Evolutionary conservation across 2,797 vertebrate genomes (phyloP).

Genomic region (Pipistrellus pygmaeus): DNA sequence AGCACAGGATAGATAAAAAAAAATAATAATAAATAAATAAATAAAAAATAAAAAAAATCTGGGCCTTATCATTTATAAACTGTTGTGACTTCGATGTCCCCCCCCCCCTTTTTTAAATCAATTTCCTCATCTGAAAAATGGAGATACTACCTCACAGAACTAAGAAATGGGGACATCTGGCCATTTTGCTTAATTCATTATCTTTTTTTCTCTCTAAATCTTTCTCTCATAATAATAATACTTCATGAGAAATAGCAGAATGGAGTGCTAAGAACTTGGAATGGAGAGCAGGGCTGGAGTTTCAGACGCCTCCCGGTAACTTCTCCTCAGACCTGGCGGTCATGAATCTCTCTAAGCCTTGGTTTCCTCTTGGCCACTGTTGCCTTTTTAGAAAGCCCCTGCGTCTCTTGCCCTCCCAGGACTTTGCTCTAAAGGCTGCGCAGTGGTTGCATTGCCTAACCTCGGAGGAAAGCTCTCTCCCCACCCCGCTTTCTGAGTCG

Average conservation of each 20-base stretch:
- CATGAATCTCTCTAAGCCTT: not conserved
- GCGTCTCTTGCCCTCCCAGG: not conserved
- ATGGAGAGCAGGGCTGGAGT: not conserved
- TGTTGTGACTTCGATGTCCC: not conserved
- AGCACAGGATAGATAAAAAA: not conserved
- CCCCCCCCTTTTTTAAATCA: too few species aligned
- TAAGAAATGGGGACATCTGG: not conserved
- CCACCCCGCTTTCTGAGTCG: not conserved
- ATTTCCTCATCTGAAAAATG: not conserved
- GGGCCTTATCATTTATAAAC: not conserved
- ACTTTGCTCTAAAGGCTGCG: not conserved
- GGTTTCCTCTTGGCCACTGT: not conserved
- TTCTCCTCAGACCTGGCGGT: too few species aligned
- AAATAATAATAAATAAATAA: too few species aligned
- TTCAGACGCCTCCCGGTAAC: not conserved
- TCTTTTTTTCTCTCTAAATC: not conserved
- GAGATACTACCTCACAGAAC: not conserved
- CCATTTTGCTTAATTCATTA: not conserved
- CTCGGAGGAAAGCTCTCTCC: slow-evolving; percentile 34
- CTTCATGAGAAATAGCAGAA: not conserved
- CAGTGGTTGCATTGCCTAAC: slow-evolving; percentile 40
- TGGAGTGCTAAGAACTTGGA: not conserved
- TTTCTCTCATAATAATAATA: not conserved
- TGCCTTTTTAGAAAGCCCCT: slow-evolving; percentile 23
- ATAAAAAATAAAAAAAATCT: not conserved